A percentile compares a stretch with the other conserved stretches of the same genome.
Conservation (phyloP, 1,140 invertebrate genomes). For the Neodiprion pinetum region DNA sequence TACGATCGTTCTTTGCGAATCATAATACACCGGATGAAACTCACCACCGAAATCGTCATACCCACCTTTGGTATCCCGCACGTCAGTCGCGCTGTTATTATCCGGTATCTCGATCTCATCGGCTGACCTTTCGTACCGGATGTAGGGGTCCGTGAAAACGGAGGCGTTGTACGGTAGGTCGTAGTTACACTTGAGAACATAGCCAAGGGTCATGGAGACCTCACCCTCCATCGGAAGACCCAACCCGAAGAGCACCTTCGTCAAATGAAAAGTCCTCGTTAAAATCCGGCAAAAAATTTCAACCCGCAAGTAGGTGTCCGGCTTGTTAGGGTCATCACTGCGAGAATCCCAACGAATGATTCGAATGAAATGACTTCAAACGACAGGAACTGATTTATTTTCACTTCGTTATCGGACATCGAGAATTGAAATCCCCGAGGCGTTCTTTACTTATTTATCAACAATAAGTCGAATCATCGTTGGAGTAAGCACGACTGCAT, state of each 20-base stretch:
- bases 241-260: constrained; percentile 46
- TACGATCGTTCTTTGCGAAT: not conserved
- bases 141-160: constrained; percentile 43
- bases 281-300: not conserved
- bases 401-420: not conserved
- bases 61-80: not conserved
- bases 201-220: constrained; percentile 50
- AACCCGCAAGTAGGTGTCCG: too few relatives aligned
- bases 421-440: not conserved
- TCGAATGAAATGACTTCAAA: too few relatives aligned
- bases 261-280: not conserved
- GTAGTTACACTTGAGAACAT: constrained; percentile 59
- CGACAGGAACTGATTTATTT: too few relatives aligned
- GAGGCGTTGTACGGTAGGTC: constrained; percentile 53
- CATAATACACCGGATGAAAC: not conserved
- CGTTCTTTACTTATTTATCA: too few relatives aligned
- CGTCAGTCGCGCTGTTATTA: not conserved
- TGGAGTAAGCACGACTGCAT: too few relatives aligned
- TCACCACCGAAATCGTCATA: not conserved
- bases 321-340: too few relatives aligned
- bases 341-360: too few relatives aligned
- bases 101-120: not conserved
- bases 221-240: constrained; percentile 47
- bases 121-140: constrained; percentile 38
- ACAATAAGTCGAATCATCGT: too few relatives aligned